A percentile compares a stretch with the other conserved stretches of the same genome.
Conservation (phyloP, 2,113 vertebrate species). For the Promerops cafer region DNA sequence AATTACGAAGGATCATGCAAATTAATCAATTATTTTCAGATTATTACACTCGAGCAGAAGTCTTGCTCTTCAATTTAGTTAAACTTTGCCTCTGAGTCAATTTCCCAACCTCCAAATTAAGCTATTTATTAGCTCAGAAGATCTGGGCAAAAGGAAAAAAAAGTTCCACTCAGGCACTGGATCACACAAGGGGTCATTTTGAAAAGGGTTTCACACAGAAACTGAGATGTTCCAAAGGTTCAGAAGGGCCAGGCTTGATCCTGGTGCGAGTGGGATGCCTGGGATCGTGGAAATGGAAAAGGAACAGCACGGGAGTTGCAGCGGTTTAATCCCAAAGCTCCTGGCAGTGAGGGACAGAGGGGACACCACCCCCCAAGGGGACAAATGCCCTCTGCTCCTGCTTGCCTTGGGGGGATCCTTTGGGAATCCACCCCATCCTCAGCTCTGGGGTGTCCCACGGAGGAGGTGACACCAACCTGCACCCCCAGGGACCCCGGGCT, state of each 20-base stretch:
- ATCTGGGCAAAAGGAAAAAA: neutral
- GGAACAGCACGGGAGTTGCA: fast-evolving
- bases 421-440: fast-evolving
- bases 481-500: neutral
- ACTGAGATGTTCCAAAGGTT: fast-evolving
- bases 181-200: neutral
- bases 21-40: constrained; percentile 68
- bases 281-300: neutral
- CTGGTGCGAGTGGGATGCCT: fast-evolving
- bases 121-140: constrained; percentile 56
- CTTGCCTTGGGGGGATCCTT: neutral
- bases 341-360: neutral
- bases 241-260: neutral
- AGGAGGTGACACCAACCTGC: neutral
- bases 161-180: neutral
- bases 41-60: constrained; percentile 53
- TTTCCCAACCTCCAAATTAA: constrained; percentile 48
- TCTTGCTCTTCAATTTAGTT: constrained; percentile 48
- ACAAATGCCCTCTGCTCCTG: neutral
- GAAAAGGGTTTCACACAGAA: neutral
- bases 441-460: neutral
- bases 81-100: constrained; percentile 59
- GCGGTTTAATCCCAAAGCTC: neutral
- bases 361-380: neutral
- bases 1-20: constrained; percentile 61